Percentiles rank a stretch among this genome's conserved stretches.
These are phyloP conservation scores for Acanthoscelides obtectus DNA, from an alignment of 2,888 invertebrate species.

Conservation along the genomic window DNA sequence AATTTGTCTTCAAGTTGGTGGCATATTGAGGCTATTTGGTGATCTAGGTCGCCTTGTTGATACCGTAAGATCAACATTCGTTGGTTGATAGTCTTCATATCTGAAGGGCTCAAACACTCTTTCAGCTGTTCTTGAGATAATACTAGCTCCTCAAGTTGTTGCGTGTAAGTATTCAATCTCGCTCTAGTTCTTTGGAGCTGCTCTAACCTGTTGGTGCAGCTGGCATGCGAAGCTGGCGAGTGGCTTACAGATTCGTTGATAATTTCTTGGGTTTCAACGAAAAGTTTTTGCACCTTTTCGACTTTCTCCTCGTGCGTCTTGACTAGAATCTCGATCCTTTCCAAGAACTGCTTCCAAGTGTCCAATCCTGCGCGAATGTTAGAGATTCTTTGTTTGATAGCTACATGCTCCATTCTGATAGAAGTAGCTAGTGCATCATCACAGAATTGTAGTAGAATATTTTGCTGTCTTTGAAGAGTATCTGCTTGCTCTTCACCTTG, in stretches of 20 bases:
- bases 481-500: slow-evolving; percentile 60
- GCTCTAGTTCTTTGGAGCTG: slow-evolving; percentile 58
- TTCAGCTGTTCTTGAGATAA: slow-evolving; percentile 77
- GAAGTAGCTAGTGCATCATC: slow-evolving; percentile 75
- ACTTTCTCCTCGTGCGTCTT: slow-evolving; percentile 61
- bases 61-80: slow-evolving; percentile 73
- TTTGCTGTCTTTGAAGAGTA: slow-evolving; percentile 61
- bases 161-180: slow-evolving; percentile 54
- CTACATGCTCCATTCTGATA: slow-evolving; percentile 76
- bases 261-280: slow-evolving; percentile 60
- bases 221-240: slow-evolving; percentile 56
- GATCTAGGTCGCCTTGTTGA: slow-evolving; percentile 75
- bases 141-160: slow-evolving; percentile 65
- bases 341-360: slow-evolving; percentile 75
- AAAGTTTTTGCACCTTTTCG: slow-evolving; percentile 56
- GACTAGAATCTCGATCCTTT: slow-evolving; percentile 61
- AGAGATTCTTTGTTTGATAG: slow-evolving; percentile 70
- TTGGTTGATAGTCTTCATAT: slow-evolving; percentile 76
- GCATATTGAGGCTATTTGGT: slow-evolving; percentile 67
- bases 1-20: slow-evolving; percentile 71
- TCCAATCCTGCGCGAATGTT: slow-evolving; percentile 75
- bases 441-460: slow-evolving; percentile 62
- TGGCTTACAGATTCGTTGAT: slow-evolving; percentile 54
- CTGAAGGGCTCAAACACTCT: slow-evolving; percentile 78
- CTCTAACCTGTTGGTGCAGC: slow-evolving; percentile 61